Evolutionary conservation across 2,888 invertebrate species (phyloP), one percentile per base, ranked within the genome.

Genomic region (Euplexia lucipara): DNA sequence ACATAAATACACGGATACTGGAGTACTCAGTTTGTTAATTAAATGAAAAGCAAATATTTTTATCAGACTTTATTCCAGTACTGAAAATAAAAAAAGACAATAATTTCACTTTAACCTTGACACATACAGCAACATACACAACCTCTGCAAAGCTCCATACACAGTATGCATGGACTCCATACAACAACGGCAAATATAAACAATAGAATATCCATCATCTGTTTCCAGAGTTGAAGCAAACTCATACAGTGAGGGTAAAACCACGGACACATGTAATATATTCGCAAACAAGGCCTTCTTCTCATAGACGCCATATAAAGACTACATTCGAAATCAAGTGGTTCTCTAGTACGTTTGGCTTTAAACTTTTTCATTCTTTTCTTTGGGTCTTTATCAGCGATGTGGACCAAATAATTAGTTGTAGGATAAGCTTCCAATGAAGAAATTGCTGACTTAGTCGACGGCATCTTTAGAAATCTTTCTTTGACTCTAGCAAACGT

Each of bases 141-240:
- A 22, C 51, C 59, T 60, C 81, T 86, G 56, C 84, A 87, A 18
- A 85, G 7, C 71, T 91, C 91, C 74, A 87, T 83, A 52, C 70
- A 69, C 8, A 90, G 68, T 54, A 91, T 88, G 70, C 89, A 90
- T 10, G 91, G 91, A 70, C 89, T 90, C 91, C 92, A 91, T 34
- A 90, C 87, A n/a, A 78, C 57, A 1, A 88, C 83, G 3, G 91
- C 91, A 37, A 89, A 65, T 44, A 90, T 45, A 49, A 89, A 90
- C 16, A 91, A 57, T 16, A 86, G 3, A 22, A 90, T 48, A 65
- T 91, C 84, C 5, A 78, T 78, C 14, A 89, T 82, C 52, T 90
- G 87, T 51, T 79, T 87, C 83, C 86, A 88, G 3, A 85, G 30
- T 4, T 54, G 77, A 1, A 90, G 41, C 35, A 89, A 60, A 62